Evolutionary conservation across 2,113 vertebrate genomes (phyloP), one percentile per base, ranked within the genome.

Genomic region (Dipodomys stephensi): DNA sequence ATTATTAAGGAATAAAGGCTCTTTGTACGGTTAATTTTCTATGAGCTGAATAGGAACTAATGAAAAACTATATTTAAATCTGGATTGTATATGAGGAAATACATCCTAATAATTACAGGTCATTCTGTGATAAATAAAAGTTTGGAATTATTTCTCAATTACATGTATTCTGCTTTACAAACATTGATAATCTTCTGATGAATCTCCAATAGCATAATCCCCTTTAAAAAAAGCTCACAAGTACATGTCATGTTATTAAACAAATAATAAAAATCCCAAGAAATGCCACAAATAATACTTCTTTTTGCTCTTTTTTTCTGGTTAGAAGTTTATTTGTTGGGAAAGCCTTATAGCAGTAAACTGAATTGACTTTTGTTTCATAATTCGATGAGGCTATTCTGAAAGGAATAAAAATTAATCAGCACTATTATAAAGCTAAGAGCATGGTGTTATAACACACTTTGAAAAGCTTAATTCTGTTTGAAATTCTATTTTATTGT

Each of bases 81-180:
- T 93, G 49, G n/a, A 94, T 93, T 91, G 25, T 91, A 95, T 96
- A 93, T 97, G 91, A 96, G 83, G 90, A 83, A 91, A 77, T 44
- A 64, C 53, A 82, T 91, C 15, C 64, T 60, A 84, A 62, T 82
- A 92, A 77, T 96, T 93, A 96, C 94, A 94, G 78, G 80, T 95
- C 94, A 77, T 67, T 60, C 57, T 30, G 16, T 88, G 89, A 80
- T 88, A 94, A 84, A 68, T 88, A 81, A 83, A 90, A 87, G 15
- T 46, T 72, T 95, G 76, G 91, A 92, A 94, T 97, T 92, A 85
- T 28, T 93, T 96, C n/a, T 64, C 46, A 93, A 71, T 96, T 62
- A 96, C 39, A 68, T 94, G 88, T 97, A 94, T 96, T 96, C 86
- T 92, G 8, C 69, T 95, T 82, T 92, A 88, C 74, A 95, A 91